A percentile compares a stretch with the other conserved stretches of the same genome.
Evolutionary conservation across 2,797 vertebrate genomes (phyloP).

Genomic region (Pseudopleuronectes americanus): DNA sequence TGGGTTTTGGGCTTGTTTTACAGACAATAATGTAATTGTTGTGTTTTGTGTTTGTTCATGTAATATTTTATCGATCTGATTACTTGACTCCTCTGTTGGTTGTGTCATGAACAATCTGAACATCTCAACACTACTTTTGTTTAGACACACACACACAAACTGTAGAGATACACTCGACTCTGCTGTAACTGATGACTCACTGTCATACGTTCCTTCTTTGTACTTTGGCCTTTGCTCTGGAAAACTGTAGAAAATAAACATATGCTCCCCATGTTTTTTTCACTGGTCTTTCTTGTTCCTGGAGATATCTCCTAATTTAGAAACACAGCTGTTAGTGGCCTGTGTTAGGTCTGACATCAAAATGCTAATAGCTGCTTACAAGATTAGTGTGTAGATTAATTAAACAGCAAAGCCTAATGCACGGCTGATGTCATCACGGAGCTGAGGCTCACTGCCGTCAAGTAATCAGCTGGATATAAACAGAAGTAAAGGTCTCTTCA

Average conservation of each 20-base stretch:
- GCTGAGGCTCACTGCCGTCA: conserved; percentile 25
- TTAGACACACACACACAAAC: conserved; percentile 10
- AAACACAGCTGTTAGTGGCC: not conserved
- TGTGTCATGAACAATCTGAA: conserved; percentile 14
- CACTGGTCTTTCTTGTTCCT: not conserved
- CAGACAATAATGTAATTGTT: conserved; percentile 40
- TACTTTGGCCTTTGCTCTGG: conserved; percentile 75
- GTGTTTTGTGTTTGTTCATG: conserved; percentile 28
- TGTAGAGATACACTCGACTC: conserved; percentile 26
- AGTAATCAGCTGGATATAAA: conserved; percentile 40
- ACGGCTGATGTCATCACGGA: conserved; percentile 45
- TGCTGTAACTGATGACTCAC: conserved; percentile 20
- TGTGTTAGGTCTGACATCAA: conserved; percentile 27
- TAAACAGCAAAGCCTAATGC: conserved; percentile 51
- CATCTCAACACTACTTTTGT: conserved; percentile 24
- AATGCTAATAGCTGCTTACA: conserved; percentile 39
- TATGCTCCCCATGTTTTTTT: conserved; percentile 42
- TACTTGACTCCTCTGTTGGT: conserved; percentile 32
- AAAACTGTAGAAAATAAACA: conserved; percentile 84
- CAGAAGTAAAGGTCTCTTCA: not conserved
- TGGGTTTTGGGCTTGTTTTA: conserved; percentile 56
- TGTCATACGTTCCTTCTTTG: conserved; percentile 48
- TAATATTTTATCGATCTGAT: conserved; percentile 37
- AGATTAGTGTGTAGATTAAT: conserved; percentile 53
- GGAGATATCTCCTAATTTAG: not conserved